Conservation (phyloP, 2,113 vertebrate species). For the Macroglossus sobrinus region DNA sequence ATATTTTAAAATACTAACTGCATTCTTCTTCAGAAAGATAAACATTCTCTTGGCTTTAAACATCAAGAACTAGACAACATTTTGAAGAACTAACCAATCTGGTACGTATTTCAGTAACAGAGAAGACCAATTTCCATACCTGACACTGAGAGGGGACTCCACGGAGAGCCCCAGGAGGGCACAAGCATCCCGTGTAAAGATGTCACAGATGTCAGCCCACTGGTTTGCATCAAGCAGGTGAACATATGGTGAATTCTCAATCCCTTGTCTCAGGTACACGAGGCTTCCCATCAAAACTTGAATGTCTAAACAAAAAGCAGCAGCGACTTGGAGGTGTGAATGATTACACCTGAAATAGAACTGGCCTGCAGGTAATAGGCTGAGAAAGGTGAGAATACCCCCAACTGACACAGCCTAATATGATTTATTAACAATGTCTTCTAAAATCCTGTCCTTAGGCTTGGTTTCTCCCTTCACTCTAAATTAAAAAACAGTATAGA, state of each 20-base stretch:
- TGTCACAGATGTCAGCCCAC: constrained; percentile 92
- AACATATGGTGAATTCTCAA: constrained; percentile 90
- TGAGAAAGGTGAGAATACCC: background rate
- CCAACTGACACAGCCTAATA: background rate
- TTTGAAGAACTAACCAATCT: background rate
- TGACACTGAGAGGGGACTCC: constrained; percentile 90
- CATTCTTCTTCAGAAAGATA: background rate
- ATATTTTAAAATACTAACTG: background rate
- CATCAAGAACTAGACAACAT: background rate
- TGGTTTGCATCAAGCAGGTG: constrained; percentile 89
- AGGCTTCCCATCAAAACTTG: constrained; percentile 91
- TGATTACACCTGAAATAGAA: background rate
- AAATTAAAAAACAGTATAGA: background rate
- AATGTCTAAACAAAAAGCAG: constrained; percentile 81
- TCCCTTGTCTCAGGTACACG: constrained; percentile 89
- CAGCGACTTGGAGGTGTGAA: background rate
- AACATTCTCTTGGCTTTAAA: background rate
- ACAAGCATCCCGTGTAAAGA: constrained; percentile 90
- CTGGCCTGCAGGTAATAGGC: background rate
- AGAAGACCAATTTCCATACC: constrained; percentile 73
- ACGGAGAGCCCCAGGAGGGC: constrained; percentile 89
- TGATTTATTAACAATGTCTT: background rate
- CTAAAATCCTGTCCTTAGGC: background rate
- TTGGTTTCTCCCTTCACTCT: background rate
- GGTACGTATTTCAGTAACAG: background rate